Evolutionary conservation across 2,888 invertebrate genomes (phyloP), one percentile per base, ranked within the genome.

Genomic region (Adela reaumurella): DNA sequence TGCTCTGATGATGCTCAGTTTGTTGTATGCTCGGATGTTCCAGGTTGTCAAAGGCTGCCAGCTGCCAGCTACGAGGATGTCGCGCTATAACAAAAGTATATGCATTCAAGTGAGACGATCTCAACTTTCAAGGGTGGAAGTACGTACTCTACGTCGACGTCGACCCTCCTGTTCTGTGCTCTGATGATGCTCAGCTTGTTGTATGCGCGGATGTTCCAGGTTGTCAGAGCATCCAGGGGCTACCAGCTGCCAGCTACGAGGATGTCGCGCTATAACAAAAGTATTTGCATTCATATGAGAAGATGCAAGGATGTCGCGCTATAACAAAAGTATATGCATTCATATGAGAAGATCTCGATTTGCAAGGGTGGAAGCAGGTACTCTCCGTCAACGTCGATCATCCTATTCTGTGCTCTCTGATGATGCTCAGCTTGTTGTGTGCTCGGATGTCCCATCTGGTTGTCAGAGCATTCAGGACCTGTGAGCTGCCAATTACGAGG

Each of bases 101-200:
- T n/a, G n/a, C n/a, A n/a, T n/a, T n/a, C n/a, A n/a, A n/a, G n/a
- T n/a, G n/a, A n/a, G n/a, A 5, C 24, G 77, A 77, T 47, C 60
- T 64, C 79, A 79, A 83, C 24, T 76, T 74, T 46, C 79, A 81
- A 1, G 81, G 70, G 53, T 83, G 83, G 4, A 83, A 66, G 56
- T n/a, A n/a, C n/a, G n/a, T 81, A 84, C 55, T 84, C 84, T 0
- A 83, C 84, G 35, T 81, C 80, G 0, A 82, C 67, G 43, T 78
- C 71, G 0, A 68, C 70, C 28, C 77, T 63, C 44, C 83, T 62
- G 57, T 84, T 84, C 51, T 72, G 70, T 0, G 78, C 79, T 24
- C 69, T 63, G 35, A 84, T 61, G 16, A 76, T 62, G 49, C 64
- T 69, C 11, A 82, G 54, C 35, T 73, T 62, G 58, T 79, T 81